A percentile compares a stretch with the other conserved stretches of the same genome.
Conservation (phyloP, 2,113 vertebrate genomes). For the Larimichthys crocea region DNA sequence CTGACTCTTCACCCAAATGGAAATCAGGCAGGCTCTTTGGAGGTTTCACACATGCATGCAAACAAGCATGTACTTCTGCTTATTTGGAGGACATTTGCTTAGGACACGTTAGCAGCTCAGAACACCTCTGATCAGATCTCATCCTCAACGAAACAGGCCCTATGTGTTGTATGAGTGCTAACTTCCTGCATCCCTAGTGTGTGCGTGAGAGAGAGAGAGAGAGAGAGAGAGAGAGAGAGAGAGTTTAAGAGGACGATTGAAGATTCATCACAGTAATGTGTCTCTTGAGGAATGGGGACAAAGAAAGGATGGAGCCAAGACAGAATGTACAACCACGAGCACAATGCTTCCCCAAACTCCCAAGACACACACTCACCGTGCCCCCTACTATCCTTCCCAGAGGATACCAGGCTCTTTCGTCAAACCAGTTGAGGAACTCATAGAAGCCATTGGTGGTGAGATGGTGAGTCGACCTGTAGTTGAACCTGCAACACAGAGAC, state of each 20-base stretch:
- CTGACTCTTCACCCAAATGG: too few relatives aligned
- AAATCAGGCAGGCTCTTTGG: too few relatives aligned
- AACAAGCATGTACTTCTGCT: too few relatives aligned
- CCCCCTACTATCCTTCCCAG: slow-evolving; percentile 96
- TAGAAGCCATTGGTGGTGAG: slow-evolving; percentile 96
- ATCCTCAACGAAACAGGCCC: not conserved
- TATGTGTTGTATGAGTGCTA: not conserved
- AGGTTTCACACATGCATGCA: too few relatives aligned
- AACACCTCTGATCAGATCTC: too few relatives aligned
- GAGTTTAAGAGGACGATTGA: slow-evolving; percentile 14
- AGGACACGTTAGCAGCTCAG: too few relatives aligned
- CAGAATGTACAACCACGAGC: not conserved
- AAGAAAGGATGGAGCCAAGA: not conserved
- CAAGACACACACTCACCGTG: slow-evolving; percentile 87
- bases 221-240: not conserved
- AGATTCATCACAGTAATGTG: slow-evolving; percentile 22
- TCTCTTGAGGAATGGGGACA: slow-evolving; percentile 35
- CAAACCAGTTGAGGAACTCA: slow-evolving; percentile 98
- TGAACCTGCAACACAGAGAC: slow-evolving; percentile 87
- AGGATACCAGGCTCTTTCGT: slow-evolving; percentile 96
- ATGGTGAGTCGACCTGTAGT: slow-evolving; percentile 96
- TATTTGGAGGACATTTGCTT: too few relatives aligned
- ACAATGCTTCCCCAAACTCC: not conserved
- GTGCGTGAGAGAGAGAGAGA: not conserved
- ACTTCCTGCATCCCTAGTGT: slow-evolving; percentile 18